A percentile compares a stretch with the other conserved stretches of the same genome.
Evolutionary conservation across 2,888 invertebrate genomes (phyloP).

Genomic region (Chromoteleia sp.): DNA sequence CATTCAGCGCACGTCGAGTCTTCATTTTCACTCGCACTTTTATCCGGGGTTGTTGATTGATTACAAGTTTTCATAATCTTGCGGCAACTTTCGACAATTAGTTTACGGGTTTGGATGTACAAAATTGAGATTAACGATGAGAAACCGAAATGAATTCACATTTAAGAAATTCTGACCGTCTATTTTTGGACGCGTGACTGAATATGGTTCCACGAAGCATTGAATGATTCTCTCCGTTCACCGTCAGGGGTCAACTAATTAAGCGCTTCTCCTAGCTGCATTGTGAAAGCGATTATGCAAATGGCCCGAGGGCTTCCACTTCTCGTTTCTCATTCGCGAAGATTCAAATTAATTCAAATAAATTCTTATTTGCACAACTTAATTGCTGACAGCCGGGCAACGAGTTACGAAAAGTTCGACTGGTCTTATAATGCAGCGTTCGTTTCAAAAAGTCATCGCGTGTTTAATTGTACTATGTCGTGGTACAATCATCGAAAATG

Average conservation of each 20-base stretch:
- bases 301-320: constrained; percentile 54
- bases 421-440: constrained; percentile 7
- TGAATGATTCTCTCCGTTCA: constrained; percentile 46
- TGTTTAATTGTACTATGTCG: too few species aligned
- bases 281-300: constrained; percentile 70
- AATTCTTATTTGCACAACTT: constrained; percentile 66
- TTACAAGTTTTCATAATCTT: constrained; percentile 23
- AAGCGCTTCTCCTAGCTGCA: constrained; percentile 64
- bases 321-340: constrained; percentile 50
- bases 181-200: constrained; percentile 57
- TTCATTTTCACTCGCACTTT: neutral
- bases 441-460: neutral
- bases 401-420: constrained; percentile 28
- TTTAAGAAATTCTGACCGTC: constrained; percentile 38
- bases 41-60: neutral
- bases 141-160: constrained; percentile 25
- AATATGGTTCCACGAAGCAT: constrained; percentile 43
- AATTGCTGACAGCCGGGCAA: constrained; percentile 48
- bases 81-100: constrained; percentile 27
- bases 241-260: constrained; percentile 66
- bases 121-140: constrained; percentile 27
- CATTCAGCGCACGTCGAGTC: neutral
- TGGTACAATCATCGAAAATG: too few species aligned
- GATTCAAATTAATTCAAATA: too few species aligned
- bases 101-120: neutral